phyloP scores from a whole-genome alignment of 1,140 invertebrate genomes.

The Trichonephila inaurata region DNA sequence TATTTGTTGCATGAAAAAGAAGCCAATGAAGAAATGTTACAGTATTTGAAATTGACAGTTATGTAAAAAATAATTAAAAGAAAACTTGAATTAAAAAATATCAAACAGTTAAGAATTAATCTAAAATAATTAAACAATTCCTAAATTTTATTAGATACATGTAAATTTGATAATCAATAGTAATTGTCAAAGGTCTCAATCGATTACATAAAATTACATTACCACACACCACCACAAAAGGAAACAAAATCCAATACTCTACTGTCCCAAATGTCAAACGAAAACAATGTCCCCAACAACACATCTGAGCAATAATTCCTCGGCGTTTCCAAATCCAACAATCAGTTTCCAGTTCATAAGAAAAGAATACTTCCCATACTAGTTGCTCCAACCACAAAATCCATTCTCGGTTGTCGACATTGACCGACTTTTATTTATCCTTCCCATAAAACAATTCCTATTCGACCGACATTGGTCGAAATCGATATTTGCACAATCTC shows the following conservation, averaged over 20 bases:
- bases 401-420: conserved; percentile 1
- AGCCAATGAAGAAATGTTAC: too few species aligned
- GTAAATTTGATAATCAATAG: too few species aligned
- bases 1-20: too few species aligned
- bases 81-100: too few species aligned
- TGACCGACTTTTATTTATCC: conserved; percentile 35
- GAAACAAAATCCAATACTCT: neutral
- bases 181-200: neutral
- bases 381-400: neutral
- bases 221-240: neutral
- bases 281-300: neutral
- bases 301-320: neutral
- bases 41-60: too few species aligned
- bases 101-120: too few species aligned
- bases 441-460: conserved; percentile 27
- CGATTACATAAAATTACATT: neutral
- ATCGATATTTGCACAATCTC: conserved; percentile 24
- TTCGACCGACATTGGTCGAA: conserved; percentile 37
- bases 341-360: neutral
- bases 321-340: neutral
- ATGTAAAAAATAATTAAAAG: too few species aligned
- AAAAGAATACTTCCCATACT: neutral
- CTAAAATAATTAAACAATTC: too few species aligned
- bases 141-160: too few species aligned
- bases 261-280: neutral